A percentile compares a stretch with the other conserved stretches of the same genome.
Conservation (phyloP, 1,140 invertebrate genomes). For the Drosophila gunungcola region DNA sequence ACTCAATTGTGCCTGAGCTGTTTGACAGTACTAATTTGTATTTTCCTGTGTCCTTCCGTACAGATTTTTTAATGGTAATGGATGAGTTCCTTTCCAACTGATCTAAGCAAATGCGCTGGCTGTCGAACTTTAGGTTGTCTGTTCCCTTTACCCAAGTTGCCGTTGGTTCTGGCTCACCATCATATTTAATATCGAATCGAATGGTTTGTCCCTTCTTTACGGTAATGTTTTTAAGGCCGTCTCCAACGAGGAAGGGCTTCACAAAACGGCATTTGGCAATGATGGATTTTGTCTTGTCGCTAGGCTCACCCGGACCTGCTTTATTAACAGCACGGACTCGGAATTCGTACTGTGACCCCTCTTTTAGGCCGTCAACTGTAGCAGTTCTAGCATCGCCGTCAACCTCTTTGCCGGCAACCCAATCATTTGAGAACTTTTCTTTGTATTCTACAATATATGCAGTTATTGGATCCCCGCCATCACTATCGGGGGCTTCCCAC, state of each 20-base stretch:
- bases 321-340: slow-evolving; percentile 97
- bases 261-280: slow-evolving; percentile 98
- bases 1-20: slow-evolving; percentile 93
- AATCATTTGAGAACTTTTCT: slow-evolving; percentile 96
- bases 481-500: slow-evolving; percentile 95
- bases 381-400: slow-evolving; percentile 90
- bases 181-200: slow-evolving; percentile 95
- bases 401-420: slow-evolving; percentile 92
- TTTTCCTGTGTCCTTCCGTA: slow-evolving; percentile 95
- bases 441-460: slow-evolving; percentile 97
- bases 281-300: slow-evolving; percentile 96
- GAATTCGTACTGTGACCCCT: slow-evolving; percentile 98
- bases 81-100: slow-evolving; percentile 96
- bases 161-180: slow-evolving; percentile 96
- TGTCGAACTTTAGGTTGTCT: slow-evolving; percentile 90
- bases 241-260: slow-evolving; percentile 96
- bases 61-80: slow-evolving; percentile 93
- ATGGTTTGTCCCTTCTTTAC: slow-evolving; percentile 97
- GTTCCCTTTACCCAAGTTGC: slow-evolving; percentile 92
- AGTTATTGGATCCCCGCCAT: slow-evolving; percentile 97
- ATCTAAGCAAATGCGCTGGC: slow-evolving; percentile 92
- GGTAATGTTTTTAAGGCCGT: slow-evolving; percentile 93
- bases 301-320: slow-evolving; percentile 97
- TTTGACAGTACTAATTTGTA: slow-evolving; percentile 94
- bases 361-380: slow-evolving; percentile 95